A percentile compares a stretch with the other conserved stretches of the same genome.
phyloP scores from a whole-genome alignment of 2,113 vertebrate species.

The Casuarius casuarius region DNA sequence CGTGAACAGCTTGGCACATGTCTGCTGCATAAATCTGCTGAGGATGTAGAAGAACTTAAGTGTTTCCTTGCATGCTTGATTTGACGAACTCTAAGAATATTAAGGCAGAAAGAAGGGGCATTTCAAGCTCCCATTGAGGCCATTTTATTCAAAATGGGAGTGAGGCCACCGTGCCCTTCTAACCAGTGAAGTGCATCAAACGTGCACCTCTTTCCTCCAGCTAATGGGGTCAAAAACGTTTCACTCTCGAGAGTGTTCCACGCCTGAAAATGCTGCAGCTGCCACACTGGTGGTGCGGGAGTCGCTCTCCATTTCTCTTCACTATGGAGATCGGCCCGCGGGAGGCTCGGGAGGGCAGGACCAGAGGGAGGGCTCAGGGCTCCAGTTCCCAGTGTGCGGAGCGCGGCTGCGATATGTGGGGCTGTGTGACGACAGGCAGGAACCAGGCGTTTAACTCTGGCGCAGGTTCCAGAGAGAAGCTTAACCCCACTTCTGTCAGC shows the following conservation, averaged over 20 bases:
- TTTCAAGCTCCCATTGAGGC: neutral
- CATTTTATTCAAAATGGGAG: fast-evolving
- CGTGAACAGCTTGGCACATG: fast-evolving
- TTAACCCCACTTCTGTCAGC: no score
- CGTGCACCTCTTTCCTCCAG: neutral
- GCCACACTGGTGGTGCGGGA: fast-evolving
- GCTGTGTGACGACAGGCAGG: no score
- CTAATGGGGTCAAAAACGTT: neutral
- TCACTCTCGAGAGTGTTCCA: fast-evolving
- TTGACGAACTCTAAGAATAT: fast-evolving
- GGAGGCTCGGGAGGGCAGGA: no score
- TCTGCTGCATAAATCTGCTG: fast-evolving
- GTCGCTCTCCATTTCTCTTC: fast-evolving
- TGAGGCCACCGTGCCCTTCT: fast-evolving
- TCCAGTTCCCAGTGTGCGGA: no score
- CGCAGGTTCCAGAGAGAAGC: neutral
- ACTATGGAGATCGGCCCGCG: no score
- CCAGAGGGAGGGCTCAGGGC: no score
- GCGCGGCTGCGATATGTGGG: no score
- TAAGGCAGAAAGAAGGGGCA: fast-evolving
- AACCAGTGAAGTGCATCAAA: neutral
- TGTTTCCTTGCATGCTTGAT: neutral
- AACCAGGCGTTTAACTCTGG: no score
- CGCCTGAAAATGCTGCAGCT: no score
- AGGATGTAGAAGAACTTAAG: fast-evolving